These are phyloP conservation scores for Xanthorhoe designata DNA, from an alignment of 2,888 invertebrate genomes.

Conservation along the genomic window DNA sequence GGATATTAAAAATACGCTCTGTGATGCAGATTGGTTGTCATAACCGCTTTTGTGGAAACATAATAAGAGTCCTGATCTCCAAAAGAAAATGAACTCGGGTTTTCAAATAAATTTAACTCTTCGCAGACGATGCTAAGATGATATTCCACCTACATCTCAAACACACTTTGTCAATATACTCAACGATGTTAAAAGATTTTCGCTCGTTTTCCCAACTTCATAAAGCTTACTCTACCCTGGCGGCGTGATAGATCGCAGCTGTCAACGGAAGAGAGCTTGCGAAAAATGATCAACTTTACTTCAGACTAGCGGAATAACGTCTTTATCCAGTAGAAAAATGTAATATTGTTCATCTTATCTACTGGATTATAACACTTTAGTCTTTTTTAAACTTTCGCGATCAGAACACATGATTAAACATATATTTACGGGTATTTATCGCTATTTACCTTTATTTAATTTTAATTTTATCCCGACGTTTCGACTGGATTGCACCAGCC, in stretches of 20 bases:
- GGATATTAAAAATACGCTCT: not conserved
- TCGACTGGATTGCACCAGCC: too few relatives aligned
- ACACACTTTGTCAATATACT: constrained; percentile 34
- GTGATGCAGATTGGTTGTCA: not conserved
- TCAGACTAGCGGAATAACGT: constrained; percentile 54
- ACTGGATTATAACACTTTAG: constrained; percentile 52
- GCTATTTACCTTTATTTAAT: too few relatives aligned
- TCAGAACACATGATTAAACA: too few relatives aligned
- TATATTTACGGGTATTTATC: too few relatives aligned
- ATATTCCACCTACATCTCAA: constrained; percentile 29
- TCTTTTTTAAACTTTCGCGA: too few relatives aligned
- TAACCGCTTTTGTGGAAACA: constrained; percentile 1
- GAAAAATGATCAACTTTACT: constrained; percentile 66
- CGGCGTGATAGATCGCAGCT: constrained; percentile 63
- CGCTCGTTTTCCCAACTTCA: constrained; percentile 30
- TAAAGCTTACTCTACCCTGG: constrained; percentile 52
- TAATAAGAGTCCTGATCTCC: constrained; percentile 4
- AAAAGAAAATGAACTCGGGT: constrained; percentile 26
- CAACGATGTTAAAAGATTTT: constrained; percentile 31
- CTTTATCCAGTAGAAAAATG: constrained; percentile 61
- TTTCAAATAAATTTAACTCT: constrained; percentile 33
- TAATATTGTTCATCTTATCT: constrained; percentile 59
- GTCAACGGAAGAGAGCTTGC: constrained; percentile 60
- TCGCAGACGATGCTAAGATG: constrained; percentile 28
- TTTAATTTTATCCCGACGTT: too few relatives aligned